phyloP scores from a whole-genome alignment of 2,888 invertebrate species.

The Megamerina dolium region DNA sequence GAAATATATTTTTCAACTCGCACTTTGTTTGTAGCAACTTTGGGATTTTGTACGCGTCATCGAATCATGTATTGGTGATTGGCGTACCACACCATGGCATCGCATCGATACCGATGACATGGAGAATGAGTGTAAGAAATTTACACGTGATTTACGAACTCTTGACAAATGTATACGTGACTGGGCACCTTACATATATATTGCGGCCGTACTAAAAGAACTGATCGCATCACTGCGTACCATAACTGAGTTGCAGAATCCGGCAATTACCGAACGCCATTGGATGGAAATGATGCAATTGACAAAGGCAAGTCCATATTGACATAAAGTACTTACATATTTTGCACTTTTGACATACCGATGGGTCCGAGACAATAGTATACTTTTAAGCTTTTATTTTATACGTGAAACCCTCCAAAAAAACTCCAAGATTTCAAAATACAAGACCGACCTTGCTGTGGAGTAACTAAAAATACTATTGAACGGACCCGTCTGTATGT shows the following conservation, averaged over 20 bases:
- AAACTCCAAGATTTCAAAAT: no score
- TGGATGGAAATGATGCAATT: slow-evolving; percentile 93
- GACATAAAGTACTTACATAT: no score
- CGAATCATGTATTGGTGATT: slow-evolving; percentile 76
- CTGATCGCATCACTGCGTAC: slow-evolving; percentile 89
- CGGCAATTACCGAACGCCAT: slow-evolving; percentile 88
- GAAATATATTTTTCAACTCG: no score
- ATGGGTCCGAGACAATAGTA: no score
- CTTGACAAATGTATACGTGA: slow-evolving; percentile 77
- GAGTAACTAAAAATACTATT: no score
- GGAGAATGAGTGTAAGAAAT: slow-evolving; percentile 93
- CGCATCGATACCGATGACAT: slow-evolving; percentile 91
- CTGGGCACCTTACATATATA: slow-evolving; percentile 72
- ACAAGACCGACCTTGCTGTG: no score
- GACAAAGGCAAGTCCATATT: slow-evolving; percentile 62
- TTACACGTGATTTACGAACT: slow-evolving; percentile 76
- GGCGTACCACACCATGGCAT: slow-evolving; percentile 92
- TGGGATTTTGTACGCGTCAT: slow-evolving; percentile 91
- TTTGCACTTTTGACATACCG: no score
- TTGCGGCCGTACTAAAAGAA: slow-evolving; percentile 82
- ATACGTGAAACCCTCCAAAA: no score
- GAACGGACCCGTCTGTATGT: no score
- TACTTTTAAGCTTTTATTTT: no score
- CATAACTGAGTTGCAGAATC: slow-evolving; percentile 90
- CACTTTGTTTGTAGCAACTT: slow-evolving; percentile 59